Percentiles rank a stretch among this genome's conserved stretches.
These are phyloP conservation scores for Hybognathus amarus DNA, from an alignment of 2,797 vertebrate species.

Conservation along the genomic window DNA sequence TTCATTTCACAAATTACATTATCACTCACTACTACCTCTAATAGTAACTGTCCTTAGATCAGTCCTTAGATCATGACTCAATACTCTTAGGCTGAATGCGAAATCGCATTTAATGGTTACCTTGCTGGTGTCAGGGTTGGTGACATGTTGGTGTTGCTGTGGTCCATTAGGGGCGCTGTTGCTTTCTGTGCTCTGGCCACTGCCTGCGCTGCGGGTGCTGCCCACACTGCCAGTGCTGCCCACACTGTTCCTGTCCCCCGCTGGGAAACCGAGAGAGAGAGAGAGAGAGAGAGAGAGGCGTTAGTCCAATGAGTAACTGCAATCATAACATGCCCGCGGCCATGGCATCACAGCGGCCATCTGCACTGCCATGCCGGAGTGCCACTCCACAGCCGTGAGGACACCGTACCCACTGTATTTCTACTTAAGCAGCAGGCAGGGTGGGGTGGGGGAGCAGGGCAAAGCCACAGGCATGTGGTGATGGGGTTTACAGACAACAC, in stretches of 20 bases:
- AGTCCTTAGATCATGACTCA: background rate
- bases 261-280: slow-evolving; percentile 26
- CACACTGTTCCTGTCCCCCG: slow-evolving; percentile 92
- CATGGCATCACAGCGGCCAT: slow-evolving; percentile 13
- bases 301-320: slow-evolving; percentile 2
- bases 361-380: slow-evolving; percentile 27
- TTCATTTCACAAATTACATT: background rate
- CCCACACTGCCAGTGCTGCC: slow-evolving; percentile 92
- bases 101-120: slow-evolving; percentile 48
- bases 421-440: slow-evolving; percentile 37
- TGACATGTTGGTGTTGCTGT: slow-evolving; percentile 55
- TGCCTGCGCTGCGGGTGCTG: slow-evolving; percentile 94
- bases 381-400: background rate
- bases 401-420: background rate
- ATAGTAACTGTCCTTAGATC: background rate
- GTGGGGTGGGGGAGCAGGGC: slow-evolving; percentile 21
- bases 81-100: too few species aligned
- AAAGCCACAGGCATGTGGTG: slow-evolving; percentile 34
- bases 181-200: slow-evolving; percentile 94
- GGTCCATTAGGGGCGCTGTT: slow-evolving; percentile 73
- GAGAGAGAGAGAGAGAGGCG: background rate
- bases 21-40: background rate
- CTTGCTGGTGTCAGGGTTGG: slow-evolving; percentile 67
- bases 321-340: background rate
- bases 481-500: slow-evolving; percentile 35